Evolutionary conservation across 1,140 invertebrate genomes (phyloP), one percentile per base, ranked within the genome.

Genomic region (Camponotus vicinus): DNA sequence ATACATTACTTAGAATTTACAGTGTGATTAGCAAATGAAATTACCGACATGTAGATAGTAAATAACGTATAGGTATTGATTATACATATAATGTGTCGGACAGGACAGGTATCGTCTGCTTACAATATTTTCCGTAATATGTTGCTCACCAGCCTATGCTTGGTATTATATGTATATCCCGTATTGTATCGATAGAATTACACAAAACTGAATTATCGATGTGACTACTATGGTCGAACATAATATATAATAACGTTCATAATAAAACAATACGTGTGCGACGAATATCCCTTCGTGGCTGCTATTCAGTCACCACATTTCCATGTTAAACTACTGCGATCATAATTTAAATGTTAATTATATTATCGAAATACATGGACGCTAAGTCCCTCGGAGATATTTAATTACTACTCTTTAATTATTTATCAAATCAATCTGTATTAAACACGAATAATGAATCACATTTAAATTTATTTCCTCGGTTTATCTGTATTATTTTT

Each of bases 291-390:
- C 73, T 87, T 67, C 61, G 32, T 52, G 49, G 49, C 52, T 55
- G 59, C 69, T 83, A 67, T 83, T 86, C 79, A 66, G 70, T 71
- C 52, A 85, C 61, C 86, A 52, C 82, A 85, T 87, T 87, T 85
- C 71, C 69, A 67, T 80, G 67, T 64, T 76, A 69, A 84, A 87
- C 80, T 49, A 63, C 52, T 42, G 27, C 80, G 42, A 84, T 75
- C 32, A 71, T 73, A 73, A 83, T 83, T 75, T 83, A 55, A 82
- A 83, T 83, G 69, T 75, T 83, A 83, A 73, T 83, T 63, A 75
- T 61, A 70, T 82, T 82, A 82, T 73, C 67, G 52, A 82, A 55
- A 40, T 73, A 37, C 32, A 83, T 57, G 55, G 55, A 45, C 57
- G 42, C 49, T 75, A 75, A 83, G 79, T 83, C 55, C 79, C 79